Percentiles rank a stretch among this genome's conserved stretches.
Evolutionary conservation across 2,797 vertebrate species (phyloP).

Genomic region (Anabas testudineus): DNA sequence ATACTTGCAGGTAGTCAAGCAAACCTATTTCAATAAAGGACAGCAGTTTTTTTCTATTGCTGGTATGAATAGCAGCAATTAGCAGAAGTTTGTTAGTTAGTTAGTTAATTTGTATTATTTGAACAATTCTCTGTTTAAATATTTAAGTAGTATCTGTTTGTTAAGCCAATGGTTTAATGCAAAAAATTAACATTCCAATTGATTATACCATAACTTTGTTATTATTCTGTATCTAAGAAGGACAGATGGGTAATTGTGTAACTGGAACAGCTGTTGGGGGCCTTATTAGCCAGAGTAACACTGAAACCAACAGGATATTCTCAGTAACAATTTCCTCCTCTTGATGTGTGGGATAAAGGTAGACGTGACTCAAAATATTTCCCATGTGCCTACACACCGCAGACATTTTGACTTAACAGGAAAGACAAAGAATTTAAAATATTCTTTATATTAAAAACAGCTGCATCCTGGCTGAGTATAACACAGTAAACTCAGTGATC

Average conservation of each 20-base stretch:
- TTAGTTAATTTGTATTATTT: no score
- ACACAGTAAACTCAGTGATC: background rate
- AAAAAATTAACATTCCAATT: no score
- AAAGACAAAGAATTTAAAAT: background rate
- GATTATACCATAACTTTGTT: background rate
- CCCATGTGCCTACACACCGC: slow-evolving; percentile 13
- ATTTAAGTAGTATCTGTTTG: background rate
- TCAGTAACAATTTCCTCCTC: slow-evolving; percentile 43
- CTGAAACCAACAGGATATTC: background rate
- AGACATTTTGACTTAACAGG: slow-evolving; percentile 5
- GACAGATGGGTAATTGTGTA: background rate
- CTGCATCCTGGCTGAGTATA: background rate
- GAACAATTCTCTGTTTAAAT: background rate
- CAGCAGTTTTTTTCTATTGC: no score
- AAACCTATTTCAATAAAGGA: background rate
- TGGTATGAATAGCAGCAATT: background rate
- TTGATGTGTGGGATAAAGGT: slow-evolving; percentile 6
- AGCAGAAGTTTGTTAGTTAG: no score
- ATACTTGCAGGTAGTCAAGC: background rate
- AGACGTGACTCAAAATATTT: slow-evolving; percentile 32
- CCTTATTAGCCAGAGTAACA: background rate
- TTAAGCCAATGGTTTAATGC: no score
- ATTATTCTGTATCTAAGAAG: background rate
- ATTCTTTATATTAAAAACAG: background rate
- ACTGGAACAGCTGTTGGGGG: background rate